Conservation (phyloP, 2,113 vertebrate genomes). For the Tyto alba region DNA sequence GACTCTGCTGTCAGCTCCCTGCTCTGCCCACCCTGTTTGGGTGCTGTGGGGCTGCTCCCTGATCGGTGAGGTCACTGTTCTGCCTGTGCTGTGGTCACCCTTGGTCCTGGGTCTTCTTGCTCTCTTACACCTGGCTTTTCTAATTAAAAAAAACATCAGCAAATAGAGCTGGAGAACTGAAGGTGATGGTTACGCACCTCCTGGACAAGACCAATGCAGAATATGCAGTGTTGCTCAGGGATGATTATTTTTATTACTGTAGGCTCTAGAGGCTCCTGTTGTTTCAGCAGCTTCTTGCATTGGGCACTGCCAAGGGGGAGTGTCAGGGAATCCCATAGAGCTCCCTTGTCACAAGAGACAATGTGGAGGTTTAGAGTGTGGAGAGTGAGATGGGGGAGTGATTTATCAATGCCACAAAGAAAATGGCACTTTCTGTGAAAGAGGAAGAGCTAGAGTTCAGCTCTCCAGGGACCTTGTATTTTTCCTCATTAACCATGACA, state of each 20-base stretch:
- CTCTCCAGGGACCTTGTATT: background rate
- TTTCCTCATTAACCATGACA: background rate
- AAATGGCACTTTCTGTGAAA: background rate
- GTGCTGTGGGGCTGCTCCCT: background rate
- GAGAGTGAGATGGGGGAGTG: background rate
- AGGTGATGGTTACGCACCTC: background rate
- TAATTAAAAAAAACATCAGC: background rate
- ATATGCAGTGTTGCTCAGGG: background rate
- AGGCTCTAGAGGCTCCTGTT: background rate
- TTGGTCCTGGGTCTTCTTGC: background rate
- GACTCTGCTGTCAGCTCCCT: background rate
- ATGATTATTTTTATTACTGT: background rate
- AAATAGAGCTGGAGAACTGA: background rate
- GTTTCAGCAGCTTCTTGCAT: background rate
- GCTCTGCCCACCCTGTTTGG: background rate
- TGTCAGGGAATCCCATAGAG: background rate
- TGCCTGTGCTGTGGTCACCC: background rate
- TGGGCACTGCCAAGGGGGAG: background rate
- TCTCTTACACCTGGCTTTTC: background rate
- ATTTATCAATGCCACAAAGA: background rate
- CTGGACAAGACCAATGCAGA: background rate
- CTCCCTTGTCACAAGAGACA: background rate
- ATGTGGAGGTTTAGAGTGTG: background rate
- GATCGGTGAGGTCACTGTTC: background rate
- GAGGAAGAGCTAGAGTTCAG: background rate